These are phyloP conservation scores for Fringilla coelebs DNA, from an alignment of 2,797 vertebrate genomes.

Conservation along the genomic window DNA sequence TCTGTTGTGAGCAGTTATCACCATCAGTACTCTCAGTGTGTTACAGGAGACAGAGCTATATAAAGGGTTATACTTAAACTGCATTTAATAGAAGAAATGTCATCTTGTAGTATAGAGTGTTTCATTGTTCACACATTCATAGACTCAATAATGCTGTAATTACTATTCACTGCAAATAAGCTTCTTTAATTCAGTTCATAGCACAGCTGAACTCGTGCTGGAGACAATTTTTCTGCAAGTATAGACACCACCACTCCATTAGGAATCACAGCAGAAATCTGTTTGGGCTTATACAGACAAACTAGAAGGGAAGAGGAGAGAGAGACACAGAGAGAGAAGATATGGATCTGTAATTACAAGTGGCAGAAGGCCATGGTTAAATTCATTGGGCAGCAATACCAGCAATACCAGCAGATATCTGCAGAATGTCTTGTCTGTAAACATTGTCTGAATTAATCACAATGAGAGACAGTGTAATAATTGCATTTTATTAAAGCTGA, in stretches of 20 bases:
- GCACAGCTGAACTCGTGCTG: not conserved
- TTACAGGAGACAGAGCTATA: not conserved
- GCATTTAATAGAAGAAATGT: not conserved
- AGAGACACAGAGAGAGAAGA: not conserved
- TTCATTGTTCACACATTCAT: not conserved
- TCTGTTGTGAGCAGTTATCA: not conserved
- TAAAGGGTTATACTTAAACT: not conserved
- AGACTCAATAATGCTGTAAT: not conserved
- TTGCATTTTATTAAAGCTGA: conserved; percentile 23
- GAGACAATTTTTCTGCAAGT: conserved; percentile 8
- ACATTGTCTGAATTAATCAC: conserved; percentile 29
- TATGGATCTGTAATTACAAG: conserved; percentile 49
- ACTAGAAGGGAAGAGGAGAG: not conserved
- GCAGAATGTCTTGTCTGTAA: not conserved
- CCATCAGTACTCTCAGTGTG: not conserved
- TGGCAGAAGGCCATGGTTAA: not conserved
- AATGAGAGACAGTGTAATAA: conserved; percentile 11
- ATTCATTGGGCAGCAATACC: not conserved
- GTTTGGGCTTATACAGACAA: not conserved
- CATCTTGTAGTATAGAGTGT: not conserved
- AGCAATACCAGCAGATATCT: not conserved
- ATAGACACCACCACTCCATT: not conserved
- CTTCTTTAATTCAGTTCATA: not conserved
- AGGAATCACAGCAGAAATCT: not conserved
- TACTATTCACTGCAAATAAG: conserved; percentile 18